Conservation (phyloP, 2,888 invertebrate genomes). For the Trypoxylon attenuatum region DNA sequence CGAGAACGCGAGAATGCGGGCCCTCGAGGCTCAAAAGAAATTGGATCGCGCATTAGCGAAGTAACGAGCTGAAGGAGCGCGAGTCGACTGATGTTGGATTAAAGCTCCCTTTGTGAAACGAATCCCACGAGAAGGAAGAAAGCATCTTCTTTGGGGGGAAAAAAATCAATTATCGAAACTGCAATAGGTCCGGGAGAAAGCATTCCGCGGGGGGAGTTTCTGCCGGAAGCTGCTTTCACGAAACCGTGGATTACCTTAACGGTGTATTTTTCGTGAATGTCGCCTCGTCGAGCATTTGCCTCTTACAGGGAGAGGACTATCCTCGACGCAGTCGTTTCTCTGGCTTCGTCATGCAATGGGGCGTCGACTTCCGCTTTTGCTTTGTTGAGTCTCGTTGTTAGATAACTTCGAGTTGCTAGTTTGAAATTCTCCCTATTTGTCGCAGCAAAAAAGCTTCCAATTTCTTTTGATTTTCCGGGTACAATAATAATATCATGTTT, state of each 20-base stretch:
- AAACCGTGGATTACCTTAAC: conserved; percentile 10
- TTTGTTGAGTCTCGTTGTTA: neutral
- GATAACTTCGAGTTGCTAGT: too few relatives aligned
- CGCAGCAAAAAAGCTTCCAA: too few relatives aligned
- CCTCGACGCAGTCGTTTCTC: neutral
- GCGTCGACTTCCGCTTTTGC: neutral
- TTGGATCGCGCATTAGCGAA: neutral
- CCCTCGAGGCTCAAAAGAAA: neutral
- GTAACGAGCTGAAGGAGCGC: neutral
- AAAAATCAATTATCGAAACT: conserved; percentile 7
- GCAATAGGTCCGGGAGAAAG: conserved; percentile 23
- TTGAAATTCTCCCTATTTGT: too few relatives aligned
- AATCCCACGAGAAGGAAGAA: neutral
- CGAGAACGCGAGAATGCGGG: neutral
- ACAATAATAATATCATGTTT: too few relatives aligned
- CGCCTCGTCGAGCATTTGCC: neutral
- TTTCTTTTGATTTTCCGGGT: too few relatives aligned
- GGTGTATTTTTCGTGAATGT: conserved; percentile 11
- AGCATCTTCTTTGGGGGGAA: neutral
- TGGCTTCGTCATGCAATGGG: neutral
- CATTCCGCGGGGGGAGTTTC: conserved; percentile 6
- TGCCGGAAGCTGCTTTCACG: conserved; percentile 26
- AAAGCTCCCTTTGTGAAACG: too few relatives aligned
- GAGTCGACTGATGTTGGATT: neutral
- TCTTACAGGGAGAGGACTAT: neutral